A percentile compares a stretch with the other conserved stretches of the same genome.
These are phyloP conservation scores for Ooceraea biroi DNA, from an alignment of 1,140 invertebrate species.

Conservation along the genomic window DNA sequence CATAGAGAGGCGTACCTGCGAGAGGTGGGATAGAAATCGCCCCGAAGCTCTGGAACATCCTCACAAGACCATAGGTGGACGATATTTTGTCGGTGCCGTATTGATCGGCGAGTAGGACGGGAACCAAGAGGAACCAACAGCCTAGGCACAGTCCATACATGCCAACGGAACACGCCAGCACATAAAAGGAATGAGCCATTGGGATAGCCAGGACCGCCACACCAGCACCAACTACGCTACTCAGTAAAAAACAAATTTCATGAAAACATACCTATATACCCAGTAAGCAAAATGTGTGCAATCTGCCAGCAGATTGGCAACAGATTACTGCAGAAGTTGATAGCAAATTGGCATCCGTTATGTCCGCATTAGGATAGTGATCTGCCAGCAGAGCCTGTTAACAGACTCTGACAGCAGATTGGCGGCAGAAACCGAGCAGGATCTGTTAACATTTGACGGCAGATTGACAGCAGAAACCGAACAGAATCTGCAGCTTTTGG, in stretches of 20 bases:
- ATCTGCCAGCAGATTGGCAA: no score
- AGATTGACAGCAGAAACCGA: no score
- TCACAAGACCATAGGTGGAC: conserved; percentile 91
- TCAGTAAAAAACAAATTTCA: conserved; percentile 57
- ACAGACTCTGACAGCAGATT: no score
- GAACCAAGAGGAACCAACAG: conserved; percentile 91
- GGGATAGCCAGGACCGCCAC: conserved; percentile 89
- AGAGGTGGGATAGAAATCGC: conserved; percentile 91
- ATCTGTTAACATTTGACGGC: no score
- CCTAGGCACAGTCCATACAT: conserved; percentile 91
- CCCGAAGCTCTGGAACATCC: conserved; percentile 92
- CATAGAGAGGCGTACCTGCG: conserved; percentile 85
- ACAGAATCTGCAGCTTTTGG: no score
- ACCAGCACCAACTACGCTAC: conserved; percentile 90
- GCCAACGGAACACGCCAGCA: conserved; percentile 87
- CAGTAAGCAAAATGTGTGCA: no score
- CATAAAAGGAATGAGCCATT: conserved; percentile 88
- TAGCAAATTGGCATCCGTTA: no score
- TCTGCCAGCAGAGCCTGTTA: no score
- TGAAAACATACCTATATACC: no score
- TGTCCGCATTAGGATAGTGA: no score
- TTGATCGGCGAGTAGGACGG: conserved; percentile 90
- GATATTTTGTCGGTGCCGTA: conserved; percentile 91
- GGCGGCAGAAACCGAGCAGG: no score
- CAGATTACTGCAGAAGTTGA: no score